Conservation (phyloP, 1,140 invertebrate species). For the Ridgeia piscesae region DNA sequence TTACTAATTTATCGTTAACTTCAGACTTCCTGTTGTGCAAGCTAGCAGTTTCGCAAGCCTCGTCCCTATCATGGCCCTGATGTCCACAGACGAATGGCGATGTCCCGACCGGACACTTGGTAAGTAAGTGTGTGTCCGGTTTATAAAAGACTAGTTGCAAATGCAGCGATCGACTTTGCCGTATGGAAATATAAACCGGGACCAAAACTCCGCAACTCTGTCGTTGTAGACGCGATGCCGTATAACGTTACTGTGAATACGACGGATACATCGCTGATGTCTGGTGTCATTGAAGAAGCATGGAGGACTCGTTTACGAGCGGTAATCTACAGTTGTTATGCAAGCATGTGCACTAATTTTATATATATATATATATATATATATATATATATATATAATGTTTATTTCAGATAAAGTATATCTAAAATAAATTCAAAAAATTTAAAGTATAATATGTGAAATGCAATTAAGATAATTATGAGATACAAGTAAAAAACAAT, state of each 20-base stretch:
- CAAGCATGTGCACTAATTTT: no score
- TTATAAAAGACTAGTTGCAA: no score
- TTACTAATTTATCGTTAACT: neutral
- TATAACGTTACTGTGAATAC: neutral
- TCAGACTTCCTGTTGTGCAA: conserved; percentile 16
- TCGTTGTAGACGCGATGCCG: neutral
- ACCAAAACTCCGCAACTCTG: neutral
- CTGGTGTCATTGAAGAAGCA: neutral
- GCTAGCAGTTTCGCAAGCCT: conserved; percentile 11
- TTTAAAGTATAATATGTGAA: no score
- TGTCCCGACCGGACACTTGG: neutral
- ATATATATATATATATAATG: no score
- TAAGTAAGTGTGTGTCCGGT: neutral
- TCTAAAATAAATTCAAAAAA: no score
- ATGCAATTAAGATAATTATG: no score
- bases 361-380: no score
- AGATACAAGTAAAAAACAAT: no score
- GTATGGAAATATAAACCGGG: no score
- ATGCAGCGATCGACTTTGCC: no score
- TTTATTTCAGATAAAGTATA: no score
- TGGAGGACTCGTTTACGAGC: neutral
- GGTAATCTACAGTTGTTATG: neutral
- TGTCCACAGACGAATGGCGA: conserved; percentile 16
- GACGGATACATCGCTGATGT: neutral
- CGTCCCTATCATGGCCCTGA: conserved; percentile 1